Evolutionary conservation across 2,113 vertebrate genomes (phyloP), one percentile per base, ranked within the genome.

Genomic region (Equus quagga): DNA sequence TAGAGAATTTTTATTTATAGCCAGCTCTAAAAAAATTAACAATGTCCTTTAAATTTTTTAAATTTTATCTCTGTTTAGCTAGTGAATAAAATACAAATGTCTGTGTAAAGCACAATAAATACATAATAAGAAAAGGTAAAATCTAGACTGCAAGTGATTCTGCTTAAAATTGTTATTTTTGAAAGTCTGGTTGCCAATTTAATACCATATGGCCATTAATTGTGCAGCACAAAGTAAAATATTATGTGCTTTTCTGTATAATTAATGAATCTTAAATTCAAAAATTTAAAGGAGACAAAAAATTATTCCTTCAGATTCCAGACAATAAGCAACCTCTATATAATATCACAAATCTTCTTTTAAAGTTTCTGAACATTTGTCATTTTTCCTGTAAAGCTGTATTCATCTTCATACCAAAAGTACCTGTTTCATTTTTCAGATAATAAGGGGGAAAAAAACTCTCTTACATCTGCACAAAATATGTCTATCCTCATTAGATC

Each of bases 401-500:
- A 94, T 97, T 92, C 82, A 96, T 95, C 93, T 10, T 8, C 67
- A 80, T 78, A 89, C 87, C 96, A 98, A 98, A 98, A 97, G 21
- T 83, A 98, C 98, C 97, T 86, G 95, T 92, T 79, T 95, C 81
- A 89, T 97, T 98, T 98, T 91, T 88, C 8, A 94, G 79, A 96
- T 97, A 96, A 89, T 98, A 96, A 88, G 92, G 65, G 90, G 97
- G 28, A 17, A 31, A 73, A 93, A 93, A 96, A 86, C 79, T 54
- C 58, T 79, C 31, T 89, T 94, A 97, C 98, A 98, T 98, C 98
- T 99, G 98, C 96, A 98, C 97, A 97, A 98, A 98, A 99, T 98
- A 98, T 92, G 97, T 92, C 98, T 98, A 97, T 98, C 98, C 98
- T 99, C 98, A 98, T 99, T 99, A 99, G 98, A 98, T 98, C 98